These are phyloP conservation scores for Miltochrista miniata DNA, from an alignment of 2,888 invertebrate genomes.

Conservation along the genomic window DNA sequence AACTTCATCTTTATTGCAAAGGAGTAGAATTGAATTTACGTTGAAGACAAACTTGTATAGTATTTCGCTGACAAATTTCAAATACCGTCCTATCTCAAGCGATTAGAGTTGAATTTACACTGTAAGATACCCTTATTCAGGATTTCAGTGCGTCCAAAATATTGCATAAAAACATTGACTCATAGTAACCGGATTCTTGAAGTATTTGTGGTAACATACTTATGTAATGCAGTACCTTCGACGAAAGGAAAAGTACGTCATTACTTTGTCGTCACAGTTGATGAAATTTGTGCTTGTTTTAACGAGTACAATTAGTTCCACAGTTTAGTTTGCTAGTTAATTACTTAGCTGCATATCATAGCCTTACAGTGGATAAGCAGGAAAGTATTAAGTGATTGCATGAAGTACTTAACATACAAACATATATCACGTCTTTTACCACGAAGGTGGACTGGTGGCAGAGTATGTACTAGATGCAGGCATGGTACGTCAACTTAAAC, in stretches of 20 bases:
- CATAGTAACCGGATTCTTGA: slow-evolving; percentile 13
- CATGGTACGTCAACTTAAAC: too few species aligned
- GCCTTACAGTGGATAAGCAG: background rate
- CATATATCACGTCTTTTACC: too few species aligned
- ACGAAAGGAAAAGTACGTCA: background rate
- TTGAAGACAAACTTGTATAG: slow-evolving; percentile 3
- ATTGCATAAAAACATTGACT: slow-evolving; percentile 34
- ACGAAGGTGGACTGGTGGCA: too few species aligned
- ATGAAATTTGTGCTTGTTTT: background rate
- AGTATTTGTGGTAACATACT: slow-evolving; percentile 4
- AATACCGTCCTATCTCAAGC: too few species aligned
- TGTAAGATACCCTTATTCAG: too few species aligned
- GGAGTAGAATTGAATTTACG: background rate
- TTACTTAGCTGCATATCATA: background rate
- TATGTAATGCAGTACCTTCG: slow-evolving; percentile 4
- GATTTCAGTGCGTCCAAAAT: background rate
- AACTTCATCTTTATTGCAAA: background rate
- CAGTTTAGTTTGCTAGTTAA: background rate
- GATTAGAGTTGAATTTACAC: too few species aligned
- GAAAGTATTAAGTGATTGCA: background rate
- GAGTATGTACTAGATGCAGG: too few species aligned
- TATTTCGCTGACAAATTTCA: too few species aligned
- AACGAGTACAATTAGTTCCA: background rate
- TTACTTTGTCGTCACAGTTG: slow-evolving; percentile 3
- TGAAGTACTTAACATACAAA: too few species aligned